Base-by-base conservation (phyloP, 2,113 vertebrate species). In the Solea solea region DNA sequence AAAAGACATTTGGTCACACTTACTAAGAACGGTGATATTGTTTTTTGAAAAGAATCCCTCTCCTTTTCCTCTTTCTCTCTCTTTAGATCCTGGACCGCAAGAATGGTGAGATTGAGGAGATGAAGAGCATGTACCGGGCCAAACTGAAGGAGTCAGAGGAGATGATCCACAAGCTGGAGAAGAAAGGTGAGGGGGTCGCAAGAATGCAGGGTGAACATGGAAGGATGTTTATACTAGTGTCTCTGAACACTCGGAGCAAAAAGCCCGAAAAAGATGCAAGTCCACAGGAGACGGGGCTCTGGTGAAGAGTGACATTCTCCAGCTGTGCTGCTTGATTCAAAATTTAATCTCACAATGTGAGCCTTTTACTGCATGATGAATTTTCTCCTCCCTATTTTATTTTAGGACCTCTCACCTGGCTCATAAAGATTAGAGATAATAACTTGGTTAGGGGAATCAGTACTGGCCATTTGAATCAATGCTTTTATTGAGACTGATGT, bases 61-160 rank as follows among this genome's bases (percentile, higher is more conserved):
- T 10, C 4, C 27, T 56, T 5, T 58, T 15, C 46, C 9, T 55
- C 66, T 42, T 59, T 7, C 68, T 62, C 62, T 7, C 13, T 16
- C 73, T 85, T 2, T 82, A 99, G 98, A 98, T 99, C 92, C 92
- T 99, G 88, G 93, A 96, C 77, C 93, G 96, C 77, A 99, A 99
- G 87, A 99, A 99, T 58, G 88, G 93, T 0, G 97, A 99, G 91
- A 95, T 96, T 64, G 97, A 98, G 40, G 93, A 94, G 78, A 65
- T 96, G 85, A 98, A 99, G 90, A 89, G 80, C 25, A 13, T 93
- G 59, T 94, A 96, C 73, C 89, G 89, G 74, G 90, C 59, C 68
- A 98, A 96, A 81, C 95, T 95, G 90, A 95, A 90, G 65, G 97
- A 98, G 86, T 89, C 87, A 0, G 97, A 98, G 48, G 96, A 98